phyloP scores from a whole-genome alignment of 2,113 vertebrate species.

The Hyperoodon ampullatus region DNA sequence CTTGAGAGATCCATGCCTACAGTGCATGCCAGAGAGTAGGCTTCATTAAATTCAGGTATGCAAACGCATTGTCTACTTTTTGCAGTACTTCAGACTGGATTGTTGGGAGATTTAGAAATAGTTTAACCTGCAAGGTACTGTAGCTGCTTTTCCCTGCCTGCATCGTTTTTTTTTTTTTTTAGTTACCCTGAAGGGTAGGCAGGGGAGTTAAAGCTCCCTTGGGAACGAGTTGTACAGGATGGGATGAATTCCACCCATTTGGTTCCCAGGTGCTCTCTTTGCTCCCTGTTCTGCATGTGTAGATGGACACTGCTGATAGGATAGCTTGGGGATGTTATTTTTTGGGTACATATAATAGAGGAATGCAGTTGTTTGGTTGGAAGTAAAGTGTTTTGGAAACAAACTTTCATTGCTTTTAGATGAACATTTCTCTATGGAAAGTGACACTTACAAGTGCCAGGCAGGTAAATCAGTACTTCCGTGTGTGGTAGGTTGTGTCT shows the following conservation, averaged over 20 bases:
- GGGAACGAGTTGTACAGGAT: not conserved
- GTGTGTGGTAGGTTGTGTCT: conserved; percentile 44
- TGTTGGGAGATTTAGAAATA: conserved; percentile 43
- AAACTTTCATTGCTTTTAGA: conserved; percentile 48
- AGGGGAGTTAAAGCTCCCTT: not conserved
- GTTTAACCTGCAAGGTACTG: not conserved
- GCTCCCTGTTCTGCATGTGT: not conserved
- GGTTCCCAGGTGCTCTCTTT: not conserved
- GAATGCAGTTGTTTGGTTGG: conserved; percentile 2
- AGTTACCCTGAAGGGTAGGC: not conserved
- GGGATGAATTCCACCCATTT: not conserved
- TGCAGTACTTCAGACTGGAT: conserved; percentile 19
- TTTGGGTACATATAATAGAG: not conserved
- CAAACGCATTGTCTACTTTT: not conserved
- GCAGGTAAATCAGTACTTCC: conserved; percentile 58
- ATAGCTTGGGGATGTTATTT: not conserved
- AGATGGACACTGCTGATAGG: conserved; percentile 5
- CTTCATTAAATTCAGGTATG: conserved; percentile 46
- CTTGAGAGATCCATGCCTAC: conserved; percentile 19
- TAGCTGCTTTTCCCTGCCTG: conserved; percentile 29
- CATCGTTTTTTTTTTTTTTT: not conserved
- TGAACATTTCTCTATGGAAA: conserved; percentile 55
- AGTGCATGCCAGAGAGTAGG: not conserved
- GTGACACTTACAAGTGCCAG: not conserved
- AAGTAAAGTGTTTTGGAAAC: conserved; percentile 49